Percentiles rank a stretch among this genome's conserved stretches.
Evolutionary conservation across 2,113 vertebrate species (phyloP).

Genomic region (Daboia siamensis): DNA sequence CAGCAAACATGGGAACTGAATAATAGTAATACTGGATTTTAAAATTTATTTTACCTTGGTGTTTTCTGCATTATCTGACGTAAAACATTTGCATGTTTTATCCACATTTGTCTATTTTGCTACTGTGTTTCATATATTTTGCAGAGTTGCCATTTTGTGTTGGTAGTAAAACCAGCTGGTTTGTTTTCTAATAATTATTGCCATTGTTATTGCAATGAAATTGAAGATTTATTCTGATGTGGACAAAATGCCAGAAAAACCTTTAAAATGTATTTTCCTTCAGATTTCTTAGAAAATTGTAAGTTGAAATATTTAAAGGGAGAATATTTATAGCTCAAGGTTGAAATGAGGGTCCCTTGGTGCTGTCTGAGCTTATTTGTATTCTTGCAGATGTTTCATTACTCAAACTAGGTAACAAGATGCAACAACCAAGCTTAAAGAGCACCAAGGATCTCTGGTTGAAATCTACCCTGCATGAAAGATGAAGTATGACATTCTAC

Average conservation of each 20-base stretch:
- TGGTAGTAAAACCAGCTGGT: neutral
- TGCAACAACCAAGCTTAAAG: neutral
- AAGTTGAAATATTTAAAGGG: neutral
- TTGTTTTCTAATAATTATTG: constrained; percentile 5
- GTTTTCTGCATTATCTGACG: constrained; percentile 13
- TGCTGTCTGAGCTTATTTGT: neutral
- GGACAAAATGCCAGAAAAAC: neutral
- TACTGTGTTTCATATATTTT: neutral
- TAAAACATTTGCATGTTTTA: neutral
- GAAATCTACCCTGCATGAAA: neutral
- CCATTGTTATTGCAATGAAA: neutral
- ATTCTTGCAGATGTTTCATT: neutral
- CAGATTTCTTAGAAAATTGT: neutral
- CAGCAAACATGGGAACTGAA: constrained; percentile 1
- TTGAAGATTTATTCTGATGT: neutral
- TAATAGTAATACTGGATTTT: constrained; percentile 13
- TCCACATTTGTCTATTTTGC: neutral
- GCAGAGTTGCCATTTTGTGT: neutral
- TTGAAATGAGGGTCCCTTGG: neutral
- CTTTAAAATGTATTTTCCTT: neutral
- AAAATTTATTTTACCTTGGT: neutral
- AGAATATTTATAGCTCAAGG: neutral
- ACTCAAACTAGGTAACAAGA: neutral
- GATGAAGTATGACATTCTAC: neutral
- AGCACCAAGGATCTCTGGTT: neutral